phyloP scores from a whole-genome alignment of 2,113 vertebrate species.

The Orycteropus afer region DNA sequence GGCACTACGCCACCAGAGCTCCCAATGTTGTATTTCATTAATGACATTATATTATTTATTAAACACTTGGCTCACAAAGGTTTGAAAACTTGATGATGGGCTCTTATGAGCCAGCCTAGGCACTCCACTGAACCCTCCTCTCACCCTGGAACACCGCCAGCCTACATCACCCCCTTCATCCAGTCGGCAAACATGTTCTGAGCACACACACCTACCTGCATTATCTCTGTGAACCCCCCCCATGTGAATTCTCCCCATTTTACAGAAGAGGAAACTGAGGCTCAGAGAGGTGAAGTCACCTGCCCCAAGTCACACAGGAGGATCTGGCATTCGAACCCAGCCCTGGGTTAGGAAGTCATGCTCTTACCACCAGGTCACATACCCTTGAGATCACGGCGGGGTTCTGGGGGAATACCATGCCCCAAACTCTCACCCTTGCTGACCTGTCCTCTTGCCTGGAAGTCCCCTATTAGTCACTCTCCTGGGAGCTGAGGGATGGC shows the following conservation, averaged over 20 bases:
- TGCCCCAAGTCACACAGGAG: background rate
- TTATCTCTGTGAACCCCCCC: accelerated
- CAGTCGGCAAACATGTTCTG: background rate
- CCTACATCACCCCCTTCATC: accelerated
- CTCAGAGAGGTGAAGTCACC: background rate
- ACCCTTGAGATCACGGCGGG: background rate
- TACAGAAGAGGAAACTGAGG: background rate
- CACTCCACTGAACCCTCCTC: background rate
- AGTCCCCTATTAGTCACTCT: background rate
- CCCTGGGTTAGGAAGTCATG: background rate
- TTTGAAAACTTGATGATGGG: background rate
- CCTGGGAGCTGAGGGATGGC: background rate
- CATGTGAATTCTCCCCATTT: background rate
- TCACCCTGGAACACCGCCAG: background rate
- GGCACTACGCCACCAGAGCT: background rate
- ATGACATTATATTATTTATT: background rate
- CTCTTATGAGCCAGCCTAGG: background rate
- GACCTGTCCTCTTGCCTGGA: background rate
- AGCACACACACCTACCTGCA: background rate
- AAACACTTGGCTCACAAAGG: background rate
- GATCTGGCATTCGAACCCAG: background rate
- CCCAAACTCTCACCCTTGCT: background rate
- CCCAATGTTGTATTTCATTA: background rate
- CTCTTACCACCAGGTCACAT: accelerated
- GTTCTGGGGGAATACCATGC: constrained; percentile 33